Evolutionary conservation across 53 echinoderm and acorn worm species (phyloP).

Genomic region (Luidia sarsii): DNA sequence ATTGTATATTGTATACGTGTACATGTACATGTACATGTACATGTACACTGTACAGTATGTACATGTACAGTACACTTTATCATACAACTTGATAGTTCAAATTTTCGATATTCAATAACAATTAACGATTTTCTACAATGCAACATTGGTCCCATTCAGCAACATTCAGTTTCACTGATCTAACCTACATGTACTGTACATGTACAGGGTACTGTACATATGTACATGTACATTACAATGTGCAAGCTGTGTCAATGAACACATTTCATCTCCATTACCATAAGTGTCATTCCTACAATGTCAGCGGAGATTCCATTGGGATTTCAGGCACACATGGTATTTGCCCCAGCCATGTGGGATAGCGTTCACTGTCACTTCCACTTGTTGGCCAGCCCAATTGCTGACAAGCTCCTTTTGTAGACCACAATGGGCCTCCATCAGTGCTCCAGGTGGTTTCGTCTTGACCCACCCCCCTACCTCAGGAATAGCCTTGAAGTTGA

Average conservation of each 20-base stretch:
- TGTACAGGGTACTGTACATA: too few species aligned
- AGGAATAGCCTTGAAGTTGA: too few species aligned
- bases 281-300: background rate
- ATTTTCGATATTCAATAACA: too few species aligned
- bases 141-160: too few species aligned
- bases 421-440: background rate
- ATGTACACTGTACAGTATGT: too few species aligned
- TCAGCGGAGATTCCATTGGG: constrained; percentile 20
- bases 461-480: background rate
- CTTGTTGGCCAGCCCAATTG: background rate
- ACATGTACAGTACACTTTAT: background rate
- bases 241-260: background rate
- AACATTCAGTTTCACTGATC: too few species aligned
- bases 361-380: constrained; percentile 32
- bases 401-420: constrained; percentile 32
- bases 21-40: background rate
- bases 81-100: too few species aligned
- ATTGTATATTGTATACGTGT: too few species aligned
- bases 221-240: too few species aligned
- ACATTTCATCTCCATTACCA: too few species aligned
- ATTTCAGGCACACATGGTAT: constrained; percentile 21
- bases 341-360: constrained; percentile 4
- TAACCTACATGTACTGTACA: too few species aligned
- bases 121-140: too few species aligned
- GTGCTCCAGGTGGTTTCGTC: constrained; percentile 22